Percentiles rank a stretch among this genome's conserved stretches.
Conservation (phyloP, 2,797 vertebrate species). For the Peromyscus nudipes region DNA sequence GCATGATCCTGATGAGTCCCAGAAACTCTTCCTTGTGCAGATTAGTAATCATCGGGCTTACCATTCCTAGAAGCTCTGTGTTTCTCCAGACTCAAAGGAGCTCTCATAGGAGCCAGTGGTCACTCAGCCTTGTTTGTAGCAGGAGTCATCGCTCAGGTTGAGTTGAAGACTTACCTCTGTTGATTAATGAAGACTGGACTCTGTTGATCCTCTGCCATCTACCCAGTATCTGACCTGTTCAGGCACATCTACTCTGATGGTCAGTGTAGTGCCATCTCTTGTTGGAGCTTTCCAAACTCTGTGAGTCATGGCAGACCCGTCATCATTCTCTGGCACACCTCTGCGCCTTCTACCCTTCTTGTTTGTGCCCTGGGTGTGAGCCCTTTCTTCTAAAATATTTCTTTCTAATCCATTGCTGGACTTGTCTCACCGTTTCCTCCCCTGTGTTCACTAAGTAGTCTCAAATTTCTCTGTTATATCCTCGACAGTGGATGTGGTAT, state of each 20-base stretch:
- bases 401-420: background rate
- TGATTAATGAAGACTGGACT: background rate
- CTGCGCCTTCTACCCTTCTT: background rate
- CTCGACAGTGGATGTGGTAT: background rate
- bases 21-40: background rate
- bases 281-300: background rate
- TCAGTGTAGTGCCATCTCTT: background rate
- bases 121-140: background rate
- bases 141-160: background rate
- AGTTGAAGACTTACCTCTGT: background rate
- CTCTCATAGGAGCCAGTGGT: background rate
- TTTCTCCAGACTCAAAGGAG: background rate
- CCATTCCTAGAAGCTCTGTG: background rate
- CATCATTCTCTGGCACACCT: background rate
- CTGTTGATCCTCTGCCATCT: background rate
- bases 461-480: background rate
- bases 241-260: background rate
- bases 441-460: accelerated
- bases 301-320: background rate
- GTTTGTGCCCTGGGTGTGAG: background rate
- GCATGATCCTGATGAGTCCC: too few species aligned
- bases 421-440: background rate
- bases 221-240: too few species aligned
- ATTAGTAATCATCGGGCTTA: background rate
- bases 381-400: background rate